These are phyloP conservation scores for Acromyrmex heyeri DNA, from an alignment of 1,140 invertebrate species.

Conservation along the genomic window DNA sequence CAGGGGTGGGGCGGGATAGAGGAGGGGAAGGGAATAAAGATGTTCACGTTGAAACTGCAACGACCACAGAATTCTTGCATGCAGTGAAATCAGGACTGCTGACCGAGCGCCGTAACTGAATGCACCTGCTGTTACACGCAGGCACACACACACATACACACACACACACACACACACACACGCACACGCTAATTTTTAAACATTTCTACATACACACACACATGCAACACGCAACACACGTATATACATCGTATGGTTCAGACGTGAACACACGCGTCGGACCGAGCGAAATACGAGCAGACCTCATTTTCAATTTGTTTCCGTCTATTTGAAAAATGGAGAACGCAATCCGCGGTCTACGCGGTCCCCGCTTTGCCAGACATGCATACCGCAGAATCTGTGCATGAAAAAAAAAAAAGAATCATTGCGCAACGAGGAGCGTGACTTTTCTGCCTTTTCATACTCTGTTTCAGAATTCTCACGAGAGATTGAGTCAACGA, in stretches of 20 bases:
- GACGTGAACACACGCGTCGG: conserved; percentile 19
- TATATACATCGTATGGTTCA: background rate
- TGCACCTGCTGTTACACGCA: conserved; percentile 61
- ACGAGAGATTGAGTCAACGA: background rate
- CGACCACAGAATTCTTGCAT: conserved; percentile 80
- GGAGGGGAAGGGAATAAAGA: conserved; percentile 69
- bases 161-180: background rate
- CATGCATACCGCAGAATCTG: conserved; percentile 48
- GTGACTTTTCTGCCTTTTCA: conserved; percentile 4
- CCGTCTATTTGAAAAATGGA: conserved; percentile 69
- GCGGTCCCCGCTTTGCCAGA: conserved; percentile 27
- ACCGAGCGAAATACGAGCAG: conserved; percentile 43
- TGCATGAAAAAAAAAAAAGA: conserved; percentile 18
- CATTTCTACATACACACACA: background rate
- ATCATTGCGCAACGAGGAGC: background rate
- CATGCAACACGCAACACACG: background rate
- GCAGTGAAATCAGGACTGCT: conserved; percentile 78
- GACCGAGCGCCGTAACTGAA: conserved; percentile 76
- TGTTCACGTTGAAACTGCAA: conserved; percentile 76
- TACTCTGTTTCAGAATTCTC: conserved; percentile 1
- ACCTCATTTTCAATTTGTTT: conserved; percentile 73
- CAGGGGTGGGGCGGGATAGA: conserved; percentile 7
- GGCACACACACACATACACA: background rate
- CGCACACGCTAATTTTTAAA: too few species aligned
- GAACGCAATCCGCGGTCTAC: conserved; percentile 10